Percentiles rank a stretch among this genome's conserved stretches.
Evolutionary conservation across 2,888 invertebrate species (phyloP).

Genomic region (Stenoptilia bipunctidactyla): DNA sequence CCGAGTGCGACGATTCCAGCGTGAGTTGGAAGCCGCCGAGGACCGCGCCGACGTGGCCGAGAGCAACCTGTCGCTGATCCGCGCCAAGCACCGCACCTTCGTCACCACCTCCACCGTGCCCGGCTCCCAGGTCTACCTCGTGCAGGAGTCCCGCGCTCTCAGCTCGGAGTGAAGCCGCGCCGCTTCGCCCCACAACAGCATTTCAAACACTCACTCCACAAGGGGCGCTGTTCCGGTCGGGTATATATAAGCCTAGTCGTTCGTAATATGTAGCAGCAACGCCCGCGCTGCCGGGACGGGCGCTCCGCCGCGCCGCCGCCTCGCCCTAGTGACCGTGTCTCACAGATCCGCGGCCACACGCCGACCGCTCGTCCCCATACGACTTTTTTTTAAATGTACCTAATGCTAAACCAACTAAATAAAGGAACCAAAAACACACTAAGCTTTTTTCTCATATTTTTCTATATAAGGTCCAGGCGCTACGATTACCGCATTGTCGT

Average conservation of each 20-base stretch:
- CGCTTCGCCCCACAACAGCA: slow-evolving; percentile 45
- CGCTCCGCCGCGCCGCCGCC: slow-evolving; percentile 42
- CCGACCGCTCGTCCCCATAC: slow-evolving; percentile 53
- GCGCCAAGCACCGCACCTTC: slow-evolving; percentile 98
- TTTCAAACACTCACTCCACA: slow-evolving; percentile 47
- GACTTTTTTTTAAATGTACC: slow-evolving; percentile 32
- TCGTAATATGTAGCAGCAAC: slow-evolving; percentile 57
- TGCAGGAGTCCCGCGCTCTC: slow-evolving; percentile 84
- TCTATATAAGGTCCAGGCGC: slow-evolving; percentile 53
- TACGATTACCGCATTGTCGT: slow-evolving; percentile 32
- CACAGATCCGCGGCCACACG: slow-evolving; percentile 39
- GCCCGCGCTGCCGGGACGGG: slow-evolving; percentile 43
- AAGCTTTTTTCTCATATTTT: slow-evolving; percentile 62
- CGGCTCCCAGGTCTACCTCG: slow-evolving; percentile 91
- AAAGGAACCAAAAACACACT: slow-evolving; percentile 58
- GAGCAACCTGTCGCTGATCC: slow-evolving; percentile 93
- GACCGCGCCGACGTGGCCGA: slow-evolving; percentile 96
- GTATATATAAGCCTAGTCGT: slow-evolving; percentile 67
- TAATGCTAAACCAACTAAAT: slow-evolving; percentile 50
- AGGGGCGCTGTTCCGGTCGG: slow-evolving; percentile 66
- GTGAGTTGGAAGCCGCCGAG: slow-evolving; percentile 97
- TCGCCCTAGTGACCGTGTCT: slow-evolving; percentile 63
- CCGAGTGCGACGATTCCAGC: slow-evolving; percentile 97
- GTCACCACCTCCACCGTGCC: slow-evolving; percentile 94
- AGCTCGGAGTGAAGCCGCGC: slow-evolving; percentile 50